These are phyloP conservation scores for Leucopternis melanops DNA, from an alignment of 2,113 vertebrate species.

Conservation along the genomic window DNA sequence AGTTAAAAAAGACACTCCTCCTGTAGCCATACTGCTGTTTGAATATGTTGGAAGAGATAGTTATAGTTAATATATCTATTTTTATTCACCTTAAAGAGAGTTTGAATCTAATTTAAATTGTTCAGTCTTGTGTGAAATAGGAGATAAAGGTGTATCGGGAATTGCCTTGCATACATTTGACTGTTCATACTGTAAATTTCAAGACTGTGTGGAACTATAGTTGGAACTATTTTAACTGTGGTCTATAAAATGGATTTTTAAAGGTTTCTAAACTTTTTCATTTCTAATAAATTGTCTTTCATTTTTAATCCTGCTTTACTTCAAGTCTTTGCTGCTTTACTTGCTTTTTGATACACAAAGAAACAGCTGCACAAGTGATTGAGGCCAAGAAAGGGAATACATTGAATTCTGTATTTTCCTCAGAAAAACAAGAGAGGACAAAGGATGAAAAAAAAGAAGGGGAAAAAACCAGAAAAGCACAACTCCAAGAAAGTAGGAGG, in stretches of 20 bases:
- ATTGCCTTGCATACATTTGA: background rate
- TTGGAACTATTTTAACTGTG: constrained; percentile 19
- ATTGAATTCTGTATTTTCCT: background rate
- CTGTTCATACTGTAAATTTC: constrained; percentile 18
- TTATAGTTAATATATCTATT: constrained; percentile 25
- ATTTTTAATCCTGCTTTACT: constrained; percentile 27
- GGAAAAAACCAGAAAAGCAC: background rate
- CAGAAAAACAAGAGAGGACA: background rate
- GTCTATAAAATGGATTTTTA: constrained; percentile 25
- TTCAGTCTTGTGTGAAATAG: background rate
- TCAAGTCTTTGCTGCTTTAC: background rate
- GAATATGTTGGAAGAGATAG: background rate
- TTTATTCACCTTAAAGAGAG: constrained; percentile 37
- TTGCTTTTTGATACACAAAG: background rate
- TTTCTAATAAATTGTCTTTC: constrained; percentile 57
- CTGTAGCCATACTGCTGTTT: background rate
- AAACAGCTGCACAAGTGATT: background rate
- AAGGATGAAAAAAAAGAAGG: background rate
- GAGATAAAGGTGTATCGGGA: background rate
- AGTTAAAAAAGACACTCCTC: background rate
- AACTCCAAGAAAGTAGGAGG: background rate
- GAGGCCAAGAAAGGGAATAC: background rate
- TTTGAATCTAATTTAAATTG: constrained; percentile 42
- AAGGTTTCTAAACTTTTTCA: constrained; percentile 10
- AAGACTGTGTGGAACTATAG: constrained; percentile 17